These are phyloP conservation scores for Larimichthys polyactis DNA, from an alignment of 2,113 vertebrate species.

Conservation along the genomic window DNA sequence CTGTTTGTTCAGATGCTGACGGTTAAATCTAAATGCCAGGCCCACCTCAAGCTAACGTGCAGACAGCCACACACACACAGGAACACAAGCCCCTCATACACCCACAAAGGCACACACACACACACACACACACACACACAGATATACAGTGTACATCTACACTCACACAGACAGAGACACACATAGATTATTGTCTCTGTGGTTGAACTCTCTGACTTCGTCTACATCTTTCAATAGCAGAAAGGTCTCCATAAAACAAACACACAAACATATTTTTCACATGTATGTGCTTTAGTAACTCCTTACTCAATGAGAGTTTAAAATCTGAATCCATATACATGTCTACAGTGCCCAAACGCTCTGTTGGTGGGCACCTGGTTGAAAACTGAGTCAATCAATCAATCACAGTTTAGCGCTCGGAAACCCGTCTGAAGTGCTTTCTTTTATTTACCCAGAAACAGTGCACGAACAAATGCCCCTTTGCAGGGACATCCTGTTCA, in stretches of 20 bases:
- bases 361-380: background rate
- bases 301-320: background rate
- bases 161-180: background rate
- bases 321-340: background rate
- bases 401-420: background rate
- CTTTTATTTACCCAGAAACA: slow-evolving; percentile 3
- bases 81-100: slow-evolving; percentile 2
- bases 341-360: background rate
- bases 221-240: background rate
- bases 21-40: slow-evolving; percentile 76
- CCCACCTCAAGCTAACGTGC: slow-evolving; percentile 58
- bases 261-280: background rate
- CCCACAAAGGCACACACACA: background rate
- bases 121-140: background rate
- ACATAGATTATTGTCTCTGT: background rate
- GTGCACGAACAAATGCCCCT: background rate
- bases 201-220: background rate
- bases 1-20: slow-evolving; percentile 66
- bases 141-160: background rate
- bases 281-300: background rate
- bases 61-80: slow-evolving; percentile 19
- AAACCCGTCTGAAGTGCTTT: background rate
- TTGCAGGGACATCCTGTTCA: slow-evolving; percentile 12
- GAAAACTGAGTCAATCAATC: background rate
- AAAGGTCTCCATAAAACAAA: background rate